A percentile compares a stretch with the other conserved stretches of the same genome.
These are phyloP conservation scores for Tokudaia tokunoshimensis DNA, from an alignment of 2,797 vertebrate species.

Conservation along the genomic window DNA sequence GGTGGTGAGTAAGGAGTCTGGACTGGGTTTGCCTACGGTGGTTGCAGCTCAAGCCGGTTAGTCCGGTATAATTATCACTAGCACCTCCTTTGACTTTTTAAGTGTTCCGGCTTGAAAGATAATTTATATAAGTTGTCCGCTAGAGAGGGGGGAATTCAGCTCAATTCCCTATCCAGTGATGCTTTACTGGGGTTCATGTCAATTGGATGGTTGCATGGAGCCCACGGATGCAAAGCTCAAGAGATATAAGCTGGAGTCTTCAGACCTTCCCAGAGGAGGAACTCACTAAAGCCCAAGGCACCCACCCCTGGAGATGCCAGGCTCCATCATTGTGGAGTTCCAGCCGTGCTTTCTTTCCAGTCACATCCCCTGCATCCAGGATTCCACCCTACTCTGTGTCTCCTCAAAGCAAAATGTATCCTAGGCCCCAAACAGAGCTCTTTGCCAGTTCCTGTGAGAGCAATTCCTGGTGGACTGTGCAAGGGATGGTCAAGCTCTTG, in stretches of 20 bases:
- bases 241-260: background rate
- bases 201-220: background rate
- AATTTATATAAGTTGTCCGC: background rate
- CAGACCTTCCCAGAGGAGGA: background rate
- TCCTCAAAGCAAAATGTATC: conserved; percentile 23
- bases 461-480: conserved; percentile 54
- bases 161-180: background rate
- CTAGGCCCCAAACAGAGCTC: conserved; percentile 65
- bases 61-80: background rate
- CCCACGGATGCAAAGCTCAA: background rate
- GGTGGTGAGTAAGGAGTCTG: background rate
- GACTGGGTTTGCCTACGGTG: background rate
- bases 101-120: conserved; percentile 15
- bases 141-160: background rate
- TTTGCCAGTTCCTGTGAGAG: conserved; percentile 29
- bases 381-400: background rate
- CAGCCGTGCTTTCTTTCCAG: background rate
- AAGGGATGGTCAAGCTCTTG: conserved; percentile 68
- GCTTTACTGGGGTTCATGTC: background rate
- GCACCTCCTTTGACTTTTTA: background rate
- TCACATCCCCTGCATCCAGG: background rate
- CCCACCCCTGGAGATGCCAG: background rate
- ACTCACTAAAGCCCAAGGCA: background rate
- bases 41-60: background rate
- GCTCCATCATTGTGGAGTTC: background rate